Evolutionary conservation across 2,113 vertebrate species (phyloP).

Genomic region (Platichthys flesus): DNA sequence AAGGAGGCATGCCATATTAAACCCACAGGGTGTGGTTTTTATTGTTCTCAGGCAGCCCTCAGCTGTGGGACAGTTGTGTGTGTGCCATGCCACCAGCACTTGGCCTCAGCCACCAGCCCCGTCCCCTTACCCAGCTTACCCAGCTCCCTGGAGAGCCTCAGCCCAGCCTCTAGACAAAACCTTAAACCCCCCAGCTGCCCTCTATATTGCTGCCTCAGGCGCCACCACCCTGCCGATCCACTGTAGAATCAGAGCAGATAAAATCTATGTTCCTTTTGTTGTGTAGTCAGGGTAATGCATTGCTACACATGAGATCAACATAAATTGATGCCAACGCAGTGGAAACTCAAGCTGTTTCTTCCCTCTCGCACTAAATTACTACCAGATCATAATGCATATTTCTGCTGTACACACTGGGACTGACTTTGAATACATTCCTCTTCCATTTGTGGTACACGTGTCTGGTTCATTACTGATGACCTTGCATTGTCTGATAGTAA

Average conservation of each 20-base stretch:
- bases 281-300: constrained; percentile 5
- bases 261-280: constrained; percentile 19
- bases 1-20: constrained; percentile 44
- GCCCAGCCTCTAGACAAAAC: constrained; percentile 45
- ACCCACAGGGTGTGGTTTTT: constrained; percentile 65
- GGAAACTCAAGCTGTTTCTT: background rate
- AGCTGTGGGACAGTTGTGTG: constrained; percentile 52
- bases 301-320: constrained; percentile 1
- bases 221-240: background rate
- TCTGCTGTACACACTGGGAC: background rate
- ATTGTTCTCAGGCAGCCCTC: constrained; percentile 59
- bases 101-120: constrained; percentile 36
- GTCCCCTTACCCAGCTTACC: constrained; percentile 23
- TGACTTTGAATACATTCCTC: background rate
- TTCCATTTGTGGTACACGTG: background rate
- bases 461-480: constrained; percentile 5
- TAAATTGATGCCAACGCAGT: background rate
- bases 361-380: background rate
- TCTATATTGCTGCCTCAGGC: constrained; percentile 27
- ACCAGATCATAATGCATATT: background rate
- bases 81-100: constrained; percentile 48
- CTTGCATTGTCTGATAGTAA: constrained; percentile 4
- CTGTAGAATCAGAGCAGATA: constrained; percentile 7
- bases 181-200: constrained; percentile 50
- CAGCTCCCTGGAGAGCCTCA: constrained; percentile 58